Percentiles rank a stretch among this genome's conserved stretches.
phyloP scores from a whole-genome alignment of 2,797 vertebrate species.

The Pterois miles region DNA sequence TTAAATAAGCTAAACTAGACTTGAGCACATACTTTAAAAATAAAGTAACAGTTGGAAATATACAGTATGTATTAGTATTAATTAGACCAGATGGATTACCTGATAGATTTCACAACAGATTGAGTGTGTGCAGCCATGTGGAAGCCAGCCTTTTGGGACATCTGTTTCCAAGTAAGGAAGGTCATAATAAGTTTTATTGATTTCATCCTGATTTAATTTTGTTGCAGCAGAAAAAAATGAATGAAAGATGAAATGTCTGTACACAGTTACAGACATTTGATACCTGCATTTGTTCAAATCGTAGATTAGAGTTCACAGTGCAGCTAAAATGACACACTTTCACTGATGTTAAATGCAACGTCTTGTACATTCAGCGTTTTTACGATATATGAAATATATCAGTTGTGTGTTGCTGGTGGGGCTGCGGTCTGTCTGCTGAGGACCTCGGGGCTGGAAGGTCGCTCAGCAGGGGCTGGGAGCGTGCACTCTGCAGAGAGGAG shows the following conservation, averaged over 20 bases:
- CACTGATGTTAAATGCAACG: not conserved
- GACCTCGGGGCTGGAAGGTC: constrained; percentile 61
- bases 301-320: not conserved
- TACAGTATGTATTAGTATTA: not conserved
- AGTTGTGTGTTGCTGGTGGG: constrained; percentile 20
- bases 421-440: constrained; percentile 1
- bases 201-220: constrained; percentile 25
- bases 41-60: not conserved
- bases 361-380: not conserved
- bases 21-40: not conserved
- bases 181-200: constrained; percentile 38
- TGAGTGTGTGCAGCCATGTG: constrained; percentile 34
- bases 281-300: not conserved
- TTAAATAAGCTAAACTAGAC: too few relatives aligned
- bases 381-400: not conserved
- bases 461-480: constrained; percentile 72
- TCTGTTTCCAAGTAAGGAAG: constrained; percentile 28
- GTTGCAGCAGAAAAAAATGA: not conserved
- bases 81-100: constrained; percentile 25
- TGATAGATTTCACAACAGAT: constrained; percentile 29
- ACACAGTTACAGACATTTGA: not conserved
- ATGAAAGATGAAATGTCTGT: not conserved
- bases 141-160: constrained; percentile 31
- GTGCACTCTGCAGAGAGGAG: constrained; percentile 53
- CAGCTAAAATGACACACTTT: not conserved